These are phyloP conservation scores for Heterotilapia buettikoferi DNA, from an alignment of 2,113 vertebrate species.

Conservation along the genomic window DNA sequence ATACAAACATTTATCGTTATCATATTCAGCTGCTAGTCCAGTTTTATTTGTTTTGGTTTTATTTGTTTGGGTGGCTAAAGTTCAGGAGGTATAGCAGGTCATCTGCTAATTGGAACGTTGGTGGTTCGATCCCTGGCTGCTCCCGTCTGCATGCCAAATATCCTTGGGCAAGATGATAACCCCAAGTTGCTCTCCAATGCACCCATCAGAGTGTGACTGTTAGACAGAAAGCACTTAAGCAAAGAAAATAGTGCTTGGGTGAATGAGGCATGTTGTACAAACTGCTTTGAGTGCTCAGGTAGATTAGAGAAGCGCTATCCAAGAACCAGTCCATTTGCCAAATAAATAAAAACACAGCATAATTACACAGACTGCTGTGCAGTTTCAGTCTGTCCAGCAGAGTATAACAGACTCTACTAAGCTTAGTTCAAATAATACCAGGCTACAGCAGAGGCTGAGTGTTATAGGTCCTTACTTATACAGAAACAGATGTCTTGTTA, in stretches of 20 bases:
- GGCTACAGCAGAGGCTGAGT: not conserved
- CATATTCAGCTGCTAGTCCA: not conserved
- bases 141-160: not conserved
- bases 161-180: not conserved
- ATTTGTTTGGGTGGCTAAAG: not conserved
- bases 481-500: not conserved
- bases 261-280: not conserved
- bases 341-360: not conserved
- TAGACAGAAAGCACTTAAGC: not conserved
- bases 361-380: too few species aligned
- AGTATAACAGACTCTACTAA: too few species aligned
- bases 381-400: too few species aligned
- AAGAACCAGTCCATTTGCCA: not conserved
- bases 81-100: not conserved
- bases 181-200: not conserved
- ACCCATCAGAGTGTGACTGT: not conserved
- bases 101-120: fast-evolving
- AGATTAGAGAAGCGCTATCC: not conserved
- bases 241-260: not conserved
- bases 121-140: not conserved
- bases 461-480: not conserved
- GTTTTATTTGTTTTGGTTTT: not conserved
- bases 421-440: too few species aligned
- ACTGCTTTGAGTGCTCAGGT: not conserved
- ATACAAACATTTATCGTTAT: not conserved